Evolutionary conservation across 92 coral and sea anemone species (phyloP).

Genomic region (Paragorgia papillata): DNA sequence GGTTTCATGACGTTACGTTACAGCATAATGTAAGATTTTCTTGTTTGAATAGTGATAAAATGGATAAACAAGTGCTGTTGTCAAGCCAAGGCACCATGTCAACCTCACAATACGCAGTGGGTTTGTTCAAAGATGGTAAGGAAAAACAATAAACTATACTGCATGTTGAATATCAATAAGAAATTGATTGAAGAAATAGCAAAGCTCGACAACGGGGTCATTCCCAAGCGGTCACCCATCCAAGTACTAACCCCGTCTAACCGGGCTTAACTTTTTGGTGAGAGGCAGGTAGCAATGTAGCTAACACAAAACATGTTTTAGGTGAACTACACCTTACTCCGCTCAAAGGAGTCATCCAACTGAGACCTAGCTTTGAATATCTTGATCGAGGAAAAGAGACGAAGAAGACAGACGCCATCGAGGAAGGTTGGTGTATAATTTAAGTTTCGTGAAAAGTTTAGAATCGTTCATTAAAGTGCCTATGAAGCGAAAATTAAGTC

Average conservation of each 20-base stretch:
- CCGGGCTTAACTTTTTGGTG: too few relatives aligned
- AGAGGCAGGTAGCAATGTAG: too few relatives aligned
- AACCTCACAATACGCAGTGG: constrained; percentile 80
- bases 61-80: constrained; percentile 91
- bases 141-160: too few relatives aligned
- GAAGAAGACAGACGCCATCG: constrained; percentile 54
- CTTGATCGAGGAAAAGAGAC: constrained; percentile 77
- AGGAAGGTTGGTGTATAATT: constrained; percentile 72
- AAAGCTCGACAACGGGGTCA: too few relatives aligned
- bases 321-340: constrained; percentile 97
- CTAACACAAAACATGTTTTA: constrained; percentile 8
- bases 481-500: too few relatives aligned
- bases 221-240: too few relatives aligned
- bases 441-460: background rate
- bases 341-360: constrained; percentile 77
- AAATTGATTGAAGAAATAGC: too few relatives aligned
- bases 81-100: constrained; percentile 73
- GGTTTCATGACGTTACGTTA: too few relatives aligned
- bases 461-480: too few relatives aligned
- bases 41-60: constrained; percentile 70
- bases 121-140: constrained; percentile 80
- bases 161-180: too few relatives aligned
- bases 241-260: too few relatives aligned
- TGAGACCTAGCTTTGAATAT: constrained; percentile 90
- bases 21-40: too few relatives aligned